Percentiles rank a stretch among this genome's conserved stretches.
Conservation (phyloP, 2,888 invertebrate genomes). For the Ichneumoninae sp. region DNA sequence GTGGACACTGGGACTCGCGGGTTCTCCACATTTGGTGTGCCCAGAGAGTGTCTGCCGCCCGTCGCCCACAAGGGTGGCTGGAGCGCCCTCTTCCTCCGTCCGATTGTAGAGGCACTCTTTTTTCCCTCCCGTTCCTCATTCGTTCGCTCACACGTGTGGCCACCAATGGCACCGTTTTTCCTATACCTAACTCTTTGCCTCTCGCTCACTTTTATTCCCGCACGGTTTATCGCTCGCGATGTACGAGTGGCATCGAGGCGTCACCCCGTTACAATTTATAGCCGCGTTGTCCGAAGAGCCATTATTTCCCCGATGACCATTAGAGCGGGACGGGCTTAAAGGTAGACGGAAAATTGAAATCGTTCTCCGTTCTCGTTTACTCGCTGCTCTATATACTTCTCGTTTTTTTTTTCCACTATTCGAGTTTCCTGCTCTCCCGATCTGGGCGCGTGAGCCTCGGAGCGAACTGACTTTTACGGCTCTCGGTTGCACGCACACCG, state of each 20-base stretch:
- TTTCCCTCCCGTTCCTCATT: conserved; percentile 28
- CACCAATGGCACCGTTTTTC: conserved; percentile 13
- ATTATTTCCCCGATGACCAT: conserved; percentile 69
- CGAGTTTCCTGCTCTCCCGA: not conserved
- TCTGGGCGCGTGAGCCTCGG: not conserved
- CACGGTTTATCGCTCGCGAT: conserved; percentile 72
- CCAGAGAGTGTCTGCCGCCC: conserved; percentile 47
- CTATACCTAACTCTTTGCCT: conserved; percentile 35
- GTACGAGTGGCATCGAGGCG: conserved; percentile 74
- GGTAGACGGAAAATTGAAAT: conserved; percentile 70
- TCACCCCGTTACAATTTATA: conserved; percentile 73
- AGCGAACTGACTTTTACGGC: conserved; percentile 8
- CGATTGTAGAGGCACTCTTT: conserved; percentile 28
- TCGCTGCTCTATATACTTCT: conserved; percentile 14
- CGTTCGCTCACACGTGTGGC: not conserved
- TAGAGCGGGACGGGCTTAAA: conserved; percentile 55
- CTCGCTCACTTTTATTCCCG: conserved; percentile 62
- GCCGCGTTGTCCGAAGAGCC: conserved; percentile 66
- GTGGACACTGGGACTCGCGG: conserved; percentile 64
- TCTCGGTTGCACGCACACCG: not conserved
- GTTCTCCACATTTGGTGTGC: conserved; percentile 45
- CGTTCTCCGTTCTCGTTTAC: conserved; percentile 61
- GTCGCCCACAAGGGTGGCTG: not conserved
- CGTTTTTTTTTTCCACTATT: conserved; percentile 7
- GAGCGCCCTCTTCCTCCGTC: conserved; percentile 37